phyloP scores from a whole-genome alignment of 2,113 vertebrate species.

The Oriolus oriolus region DNA sequence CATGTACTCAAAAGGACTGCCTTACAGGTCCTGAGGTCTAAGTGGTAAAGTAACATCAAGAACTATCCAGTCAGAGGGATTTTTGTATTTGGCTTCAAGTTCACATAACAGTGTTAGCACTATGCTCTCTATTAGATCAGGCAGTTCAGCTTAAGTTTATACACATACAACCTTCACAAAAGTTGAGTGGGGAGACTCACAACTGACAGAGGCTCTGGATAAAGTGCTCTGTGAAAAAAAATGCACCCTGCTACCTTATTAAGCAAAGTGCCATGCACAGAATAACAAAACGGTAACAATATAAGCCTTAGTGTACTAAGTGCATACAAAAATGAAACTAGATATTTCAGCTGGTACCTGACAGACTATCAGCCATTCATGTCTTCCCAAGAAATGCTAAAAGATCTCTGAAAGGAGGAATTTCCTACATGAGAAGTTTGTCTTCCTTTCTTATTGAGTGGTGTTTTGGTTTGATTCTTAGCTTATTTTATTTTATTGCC shows the following conservation, averaged over 20 bases:
- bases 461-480: not conserved
- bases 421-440: not conserved
- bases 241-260: not conserved
- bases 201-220: not conserved
- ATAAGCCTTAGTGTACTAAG: not conserved
- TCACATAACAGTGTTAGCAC: not conserved
- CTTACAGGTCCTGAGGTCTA: not conserved
- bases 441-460: not conserved
- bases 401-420: not conserved
- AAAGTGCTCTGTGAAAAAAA: not conserved
- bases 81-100: not conserved
- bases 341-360: not conserved
- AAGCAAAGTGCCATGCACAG: not conserved
- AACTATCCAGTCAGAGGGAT: not conserved
- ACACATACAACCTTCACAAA: not conserved
- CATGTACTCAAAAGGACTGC: not conserved
- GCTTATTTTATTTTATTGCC: not conserved
- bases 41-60: not conserved
- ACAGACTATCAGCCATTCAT: not conserved
- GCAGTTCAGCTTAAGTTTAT: not conserved
- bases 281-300: not conserved
- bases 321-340: not conserved
- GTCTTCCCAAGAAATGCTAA: not conserved
- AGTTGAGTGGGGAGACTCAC: not conserved
- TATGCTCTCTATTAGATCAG: not conserved